These are phyloP conservation scores for Cantharis rufa DNA, from an alignment of 2,888 invertebrate genomes.

Conservation along the genomic window DNA sequence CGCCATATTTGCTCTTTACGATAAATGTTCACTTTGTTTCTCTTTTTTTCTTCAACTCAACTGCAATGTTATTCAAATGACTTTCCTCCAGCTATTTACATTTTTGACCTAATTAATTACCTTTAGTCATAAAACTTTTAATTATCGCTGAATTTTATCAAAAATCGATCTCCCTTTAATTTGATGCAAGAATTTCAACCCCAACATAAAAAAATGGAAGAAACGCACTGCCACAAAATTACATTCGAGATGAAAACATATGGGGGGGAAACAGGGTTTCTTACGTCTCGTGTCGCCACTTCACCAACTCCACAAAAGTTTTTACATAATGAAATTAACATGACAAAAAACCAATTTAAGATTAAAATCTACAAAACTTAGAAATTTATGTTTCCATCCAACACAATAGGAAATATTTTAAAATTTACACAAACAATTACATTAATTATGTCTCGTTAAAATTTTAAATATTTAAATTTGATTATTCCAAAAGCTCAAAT, in stretches of 20 bases:
- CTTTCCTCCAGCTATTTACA: neutral
- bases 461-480: neutral
- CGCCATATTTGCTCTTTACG: slow-evolving; percentile 2
- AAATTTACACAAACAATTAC: neutral
- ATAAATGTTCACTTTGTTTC: neutral
- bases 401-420: neutral
- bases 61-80: neutral
- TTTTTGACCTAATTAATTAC: neutral
- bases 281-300: neutral
- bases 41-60: neutral
- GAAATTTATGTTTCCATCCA: neutral
- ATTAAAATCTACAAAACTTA: neutral
- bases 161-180: neutral
- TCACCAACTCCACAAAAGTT: neutral
- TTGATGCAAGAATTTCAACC: neutral
- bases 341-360: neutral
- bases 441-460: neutral
- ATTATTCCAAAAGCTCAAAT: neutral
- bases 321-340: neutral
- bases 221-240: neutral
- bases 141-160: neutral
- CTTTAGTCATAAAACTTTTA: neutral
- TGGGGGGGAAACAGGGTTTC: neutral
- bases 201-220: neutral
- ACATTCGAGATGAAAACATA: neutral